phyloP scores from a whole-genome alignment of 2,113 vertebrate genomes.

The Prunella himalayana region DNA sequence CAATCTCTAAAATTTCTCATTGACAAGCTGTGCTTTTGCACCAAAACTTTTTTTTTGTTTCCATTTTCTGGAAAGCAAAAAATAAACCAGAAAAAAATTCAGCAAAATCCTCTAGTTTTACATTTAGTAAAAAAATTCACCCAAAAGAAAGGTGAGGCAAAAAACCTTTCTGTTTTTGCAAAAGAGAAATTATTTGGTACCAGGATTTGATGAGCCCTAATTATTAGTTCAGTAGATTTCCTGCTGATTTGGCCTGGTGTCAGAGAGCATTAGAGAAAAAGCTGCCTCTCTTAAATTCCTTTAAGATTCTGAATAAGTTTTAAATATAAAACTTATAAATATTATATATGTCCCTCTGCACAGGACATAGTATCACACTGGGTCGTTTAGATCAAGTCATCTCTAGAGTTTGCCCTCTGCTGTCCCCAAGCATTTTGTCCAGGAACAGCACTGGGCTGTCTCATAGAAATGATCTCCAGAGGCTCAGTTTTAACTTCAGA shows the following conservation, averaged over 20 bases:
- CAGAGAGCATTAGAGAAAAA: background rate
- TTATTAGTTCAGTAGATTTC: background rate
- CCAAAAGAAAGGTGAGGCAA: background rate
- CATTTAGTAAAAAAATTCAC: background rate
- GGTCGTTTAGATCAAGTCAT: background rate
- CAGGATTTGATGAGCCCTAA: background rate
- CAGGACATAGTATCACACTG: background rate
- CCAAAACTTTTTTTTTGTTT: background rate
- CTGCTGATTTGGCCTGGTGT: background rate
- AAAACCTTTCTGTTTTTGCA: background rate
- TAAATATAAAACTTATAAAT: background rate
- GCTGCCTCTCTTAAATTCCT: background rate
- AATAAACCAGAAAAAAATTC: background rate
- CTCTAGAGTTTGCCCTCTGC: background rate
- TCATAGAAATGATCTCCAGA: background rate
- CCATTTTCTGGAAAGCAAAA: background rate
- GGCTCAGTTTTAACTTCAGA: background rate
- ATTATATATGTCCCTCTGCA: background rate
- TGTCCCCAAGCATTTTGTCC: background rate
- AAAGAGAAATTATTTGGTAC: background rate
- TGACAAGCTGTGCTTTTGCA: background rate
- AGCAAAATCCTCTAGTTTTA: background rate
- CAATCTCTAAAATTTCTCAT: background rate
- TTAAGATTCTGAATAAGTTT: background rate
- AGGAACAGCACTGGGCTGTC: background rate